Base-by-base conservation (phyloP, 2,888 invertebrate genomes). In the Masnerella sp. region DNA sequence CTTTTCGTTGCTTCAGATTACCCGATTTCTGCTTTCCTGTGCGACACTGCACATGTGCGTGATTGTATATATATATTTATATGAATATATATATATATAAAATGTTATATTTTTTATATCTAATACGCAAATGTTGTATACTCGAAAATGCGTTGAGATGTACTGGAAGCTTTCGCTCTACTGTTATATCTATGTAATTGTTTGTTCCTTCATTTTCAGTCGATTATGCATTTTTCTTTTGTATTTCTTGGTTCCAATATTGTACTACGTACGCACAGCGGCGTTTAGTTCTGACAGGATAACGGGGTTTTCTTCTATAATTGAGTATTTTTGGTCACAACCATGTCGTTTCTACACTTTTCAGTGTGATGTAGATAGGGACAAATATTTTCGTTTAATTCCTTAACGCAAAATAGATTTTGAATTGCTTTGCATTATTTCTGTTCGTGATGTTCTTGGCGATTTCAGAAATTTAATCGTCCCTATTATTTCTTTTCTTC, bases 311-410 rank as follows among this genome's bases (percentile, higher is more conserved):
- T 43, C 15, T 30, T 34, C 43, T 25, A 18, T 43, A 70, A 61
- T 56, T 70, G 69, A 67, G 54, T 70, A 69, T 70, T 70, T 62
- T 14, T 62, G 54, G 61, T 70, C 74, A 74, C 74, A 70, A 74
- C 70, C 74, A 49, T 74, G 52, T 59, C 36, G 30, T 30, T 40
- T 54, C 5, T 36, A 3, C n/a, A 17, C 18, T 38, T 45, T 49
- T 38, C 25, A 28, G 20, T 25, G 18, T 30, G 12, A 45, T 65
- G 43, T 47, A 49, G 22, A 51, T 38, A 54, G 17, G 49, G 1
- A 22, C 5, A 17, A 47, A 65, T 54, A 42, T 45, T 52, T 15
- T 43, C 52, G 64, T 45, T 52, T 18, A 34, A 45, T 65, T 38
- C 17, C 14, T 51, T 15, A 18, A 54, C 36, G 54, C 38, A 43